Evolutionary conservation across 2,113 vertebrate species (phyloP).

Genomic region (Nothoprocta pentlandii): DNA sequence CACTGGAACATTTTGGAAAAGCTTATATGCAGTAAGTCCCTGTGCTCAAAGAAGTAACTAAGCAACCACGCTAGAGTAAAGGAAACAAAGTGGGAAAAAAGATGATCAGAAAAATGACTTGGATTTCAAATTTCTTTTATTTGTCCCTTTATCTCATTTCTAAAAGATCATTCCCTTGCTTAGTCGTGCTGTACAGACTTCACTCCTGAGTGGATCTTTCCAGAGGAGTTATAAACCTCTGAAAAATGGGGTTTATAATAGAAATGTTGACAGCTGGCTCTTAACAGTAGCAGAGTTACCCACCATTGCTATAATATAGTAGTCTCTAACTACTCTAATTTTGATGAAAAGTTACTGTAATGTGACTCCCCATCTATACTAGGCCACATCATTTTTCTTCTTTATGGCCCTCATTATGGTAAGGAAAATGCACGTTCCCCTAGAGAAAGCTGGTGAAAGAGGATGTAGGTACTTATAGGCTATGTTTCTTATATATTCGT

Average conservation of each 20-base stretch:
- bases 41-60: not conserved
- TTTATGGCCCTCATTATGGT: slow-evolving; percentile 55
- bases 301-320: not conserved
- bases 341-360: slow-evolving; percentile 61
- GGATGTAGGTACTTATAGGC: slow-evolving; percentile 11
- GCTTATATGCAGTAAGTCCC: not conserved
- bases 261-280: slow-evolving; percentile 48
- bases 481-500: not conserved
- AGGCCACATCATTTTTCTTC: slow-evolving; percentile 35
- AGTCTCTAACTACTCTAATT: slow-evolving; percentile 58
- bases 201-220: not conserved
- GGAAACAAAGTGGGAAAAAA: not conserved
- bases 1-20: not conserved
- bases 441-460: not conserved
- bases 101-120: not conserved
- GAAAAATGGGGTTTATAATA: slow-evolving; percentile 62
- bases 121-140: slow-evolving; percentile 1
- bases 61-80: not conserved
- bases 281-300: slow-evolving; percentile 34
- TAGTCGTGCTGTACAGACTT: slow-evolving; percentile 26
- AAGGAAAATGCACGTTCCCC: slow-evolving; percentile 50
- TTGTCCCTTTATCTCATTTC: slow-evolving; percentile 1
- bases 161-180: slow-evolving; percentile 8
- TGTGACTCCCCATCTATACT: slow-evolving; percentile 47
- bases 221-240: slow-evolving; percentile 42